Percentiles rank a stretch among this genome's conserved stretches.
phyloP scores from a whole-genome alignment of 2,888 invertebrate genomes.

The Nowickia ferox region DNA sequence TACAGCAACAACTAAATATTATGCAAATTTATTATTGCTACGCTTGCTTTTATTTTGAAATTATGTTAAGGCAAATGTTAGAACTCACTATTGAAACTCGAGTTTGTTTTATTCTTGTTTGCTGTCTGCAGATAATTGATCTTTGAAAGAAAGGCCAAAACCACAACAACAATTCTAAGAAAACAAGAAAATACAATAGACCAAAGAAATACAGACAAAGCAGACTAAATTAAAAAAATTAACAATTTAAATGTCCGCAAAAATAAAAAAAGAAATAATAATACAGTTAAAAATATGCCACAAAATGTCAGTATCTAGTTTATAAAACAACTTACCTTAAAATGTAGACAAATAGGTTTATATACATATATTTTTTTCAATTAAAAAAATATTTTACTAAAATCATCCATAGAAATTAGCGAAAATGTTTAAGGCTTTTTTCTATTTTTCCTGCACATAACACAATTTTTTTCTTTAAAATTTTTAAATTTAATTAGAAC shows the following conservation, averaged over 20 bases:
- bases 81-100: not conserved
- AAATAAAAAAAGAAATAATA: not conserved
- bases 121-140: constrained; percentile 27
- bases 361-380: not conserved
- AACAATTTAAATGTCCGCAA: constrained; percentile 3
- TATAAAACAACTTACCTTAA: constrained; percentile 35
- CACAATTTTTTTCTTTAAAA: not conserved
- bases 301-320: too few relatives aligned
- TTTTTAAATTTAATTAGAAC: not conserved
- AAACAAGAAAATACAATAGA: constrained; percentile 16
- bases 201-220: constrained; percentile 22
- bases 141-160: constrained; percentile 23
- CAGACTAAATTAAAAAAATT: constrained; percentile 2
- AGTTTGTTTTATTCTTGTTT: constrained; percentile 4
- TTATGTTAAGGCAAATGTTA: not conserved
- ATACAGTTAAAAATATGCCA: not conserved
- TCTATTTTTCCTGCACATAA: not conserved
- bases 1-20: not conserved
- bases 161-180: not conserved
- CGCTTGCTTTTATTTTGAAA: not conserved
- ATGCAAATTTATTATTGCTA: constrained; percentile 7
- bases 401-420: constrained; percentile 33
- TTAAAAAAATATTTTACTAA: constrained; percentile 8
- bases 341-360: constrained; percentile 32
- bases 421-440: not conserved